phyloP scores from a whole-genome alignment of 2,113 vertebrate species.

The Podarcis muralis region DNA sequence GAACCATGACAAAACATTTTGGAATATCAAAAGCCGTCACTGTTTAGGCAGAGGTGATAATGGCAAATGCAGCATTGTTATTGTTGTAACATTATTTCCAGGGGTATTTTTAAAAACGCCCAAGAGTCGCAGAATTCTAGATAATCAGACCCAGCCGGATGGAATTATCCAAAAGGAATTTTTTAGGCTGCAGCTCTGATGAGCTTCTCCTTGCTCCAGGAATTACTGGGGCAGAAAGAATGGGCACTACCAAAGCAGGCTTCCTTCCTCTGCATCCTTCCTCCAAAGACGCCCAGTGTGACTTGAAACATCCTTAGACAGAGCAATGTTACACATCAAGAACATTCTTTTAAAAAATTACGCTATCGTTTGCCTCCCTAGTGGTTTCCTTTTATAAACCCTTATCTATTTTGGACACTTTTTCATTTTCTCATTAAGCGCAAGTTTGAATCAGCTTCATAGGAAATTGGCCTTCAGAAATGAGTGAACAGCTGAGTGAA shows the following conservation, averaged over 20 bases:
- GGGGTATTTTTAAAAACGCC: not conserved
- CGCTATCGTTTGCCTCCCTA: not conserved
- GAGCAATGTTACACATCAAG: not conserved
- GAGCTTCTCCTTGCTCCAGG: not conserved
- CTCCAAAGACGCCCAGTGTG: not conserved
- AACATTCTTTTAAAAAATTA: not conserved
- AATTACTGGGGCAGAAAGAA: not conserved
- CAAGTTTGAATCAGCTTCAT: not conserved
- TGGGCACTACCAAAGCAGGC: not conserved
- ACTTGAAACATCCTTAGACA: not conserved
- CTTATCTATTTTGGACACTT: conserved; percentile 7
- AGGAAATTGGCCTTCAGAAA: not conserved
- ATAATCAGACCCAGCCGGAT: no score
- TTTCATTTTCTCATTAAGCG: not conserved
- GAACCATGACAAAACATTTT: not conserved
- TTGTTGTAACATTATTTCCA: not conserved
- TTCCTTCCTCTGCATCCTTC: not conserved
- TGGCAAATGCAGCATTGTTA: not conserved
- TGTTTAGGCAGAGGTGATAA: not conserved
- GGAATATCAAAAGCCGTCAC: not conserved
- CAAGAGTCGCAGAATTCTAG: not conserved
- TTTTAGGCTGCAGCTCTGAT: no score
- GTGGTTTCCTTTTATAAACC: not conserved
- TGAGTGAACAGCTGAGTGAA: not conserved
- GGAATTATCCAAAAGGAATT: no score